A percentile compares a stretch with the other conserved stretches of the same genome.
phyloP scores from a whole-genome alignment of 2,113 vertebrate species.

The Actenoides hombroni region DNA sequence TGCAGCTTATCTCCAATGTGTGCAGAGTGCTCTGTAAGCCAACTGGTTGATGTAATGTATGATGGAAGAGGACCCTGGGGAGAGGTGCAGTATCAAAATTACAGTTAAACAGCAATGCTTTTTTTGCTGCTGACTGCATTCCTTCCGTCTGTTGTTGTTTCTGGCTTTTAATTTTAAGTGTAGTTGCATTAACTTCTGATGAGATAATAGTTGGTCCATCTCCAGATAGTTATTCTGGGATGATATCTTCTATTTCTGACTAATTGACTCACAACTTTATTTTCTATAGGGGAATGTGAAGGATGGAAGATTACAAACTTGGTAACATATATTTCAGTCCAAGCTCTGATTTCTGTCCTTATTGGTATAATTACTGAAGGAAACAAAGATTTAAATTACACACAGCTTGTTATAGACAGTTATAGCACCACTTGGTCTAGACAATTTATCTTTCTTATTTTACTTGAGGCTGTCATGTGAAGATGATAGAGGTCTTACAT shows the following conservation, averaged over 20 bases:
- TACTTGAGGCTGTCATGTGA: background rate
- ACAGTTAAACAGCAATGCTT: background rate
- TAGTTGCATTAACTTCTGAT: conserved; percentile 27
- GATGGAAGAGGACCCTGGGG: conserved; percentile 25
- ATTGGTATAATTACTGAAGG: conserved; percentile 5
- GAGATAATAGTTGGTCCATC: conserved; percentile 44
- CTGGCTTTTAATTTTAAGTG: conserved; percentile 51
- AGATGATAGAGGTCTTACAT: background rate
- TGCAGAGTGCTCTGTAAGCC: background rate
- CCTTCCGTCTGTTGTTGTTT: conserved; percentile 31
- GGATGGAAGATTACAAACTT: background rate
- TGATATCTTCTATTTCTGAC: conserved; percentile 41
- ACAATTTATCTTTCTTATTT: background rate
- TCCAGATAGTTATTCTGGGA: conserved; percentile 35
- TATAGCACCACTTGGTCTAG: background rate
- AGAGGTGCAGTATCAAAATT: conserved; percentile 10
- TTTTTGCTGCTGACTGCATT: conserved; percentile 4
- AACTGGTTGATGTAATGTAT: background rate
- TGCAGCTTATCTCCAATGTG: background rate
- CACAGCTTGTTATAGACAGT: background rate
- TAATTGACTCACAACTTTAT: conserved; percentile 21
- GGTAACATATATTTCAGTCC: background rate
- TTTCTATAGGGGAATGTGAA: background rate
- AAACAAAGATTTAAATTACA: conserved; percentile 30
- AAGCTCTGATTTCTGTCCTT: conserved; percentile 1